These are phyloP conservation scores for Columba livia DNA, from an alignment of 2,113 vertebrate species.

Conservation along the genomic window DNA sequence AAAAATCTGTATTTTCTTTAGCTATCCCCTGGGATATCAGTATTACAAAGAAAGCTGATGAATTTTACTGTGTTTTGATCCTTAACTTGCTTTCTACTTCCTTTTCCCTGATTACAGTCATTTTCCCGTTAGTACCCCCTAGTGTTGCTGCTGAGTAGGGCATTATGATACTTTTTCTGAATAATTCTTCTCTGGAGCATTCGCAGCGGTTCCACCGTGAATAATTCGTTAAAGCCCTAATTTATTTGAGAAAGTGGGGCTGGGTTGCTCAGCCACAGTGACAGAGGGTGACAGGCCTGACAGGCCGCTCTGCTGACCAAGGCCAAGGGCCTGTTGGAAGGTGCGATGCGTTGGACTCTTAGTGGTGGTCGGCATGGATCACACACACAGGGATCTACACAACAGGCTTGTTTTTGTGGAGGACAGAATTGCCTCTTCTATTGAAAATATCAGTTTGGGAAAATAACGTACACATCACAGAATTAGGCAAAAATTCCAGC, in stretches of 20 bases:
- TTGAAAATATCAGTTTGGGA: background rate
- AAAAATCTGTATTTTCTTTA: background rate
- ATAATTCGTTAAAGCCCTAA: background rate
- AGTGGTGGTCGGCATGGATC: background rate
- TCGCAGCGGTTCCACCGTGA: background rate
- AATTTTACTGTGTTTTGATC: background rate
- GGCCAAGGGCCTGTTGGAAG: background rate
- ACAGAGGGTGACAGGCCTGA: background rate
- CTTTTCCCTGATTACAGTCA: background rate
- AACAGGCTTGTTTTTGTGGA: background rate
- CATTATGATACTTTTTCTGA: background rate
- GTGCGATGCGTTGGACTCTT: background rate
- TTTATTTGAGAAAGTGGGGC: background rate
- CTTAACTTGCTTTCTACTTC: background rate
- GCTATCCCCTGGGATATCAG: background rate
- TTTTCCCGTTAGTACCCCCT: conserved; percentile 34
- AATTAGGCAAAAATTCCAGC: background rate
- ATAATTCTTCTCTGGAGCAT: background rate
- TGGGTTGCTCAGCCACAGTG: background rate
- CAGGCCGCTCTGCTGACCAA: background rate
- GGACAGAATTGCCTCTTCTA: background rate
- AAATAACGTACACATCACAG: background rate
- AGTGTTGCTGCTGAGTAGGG: conserved; percentile 14
- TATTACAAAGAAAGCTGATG: background rate
- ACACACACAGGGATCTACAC: background rate